These are phyloP conservation scores for Vollenhovia emeryi DNA, from an alignment of 1,140 invertebrate species.

Conservation along the genomic window DNA sequence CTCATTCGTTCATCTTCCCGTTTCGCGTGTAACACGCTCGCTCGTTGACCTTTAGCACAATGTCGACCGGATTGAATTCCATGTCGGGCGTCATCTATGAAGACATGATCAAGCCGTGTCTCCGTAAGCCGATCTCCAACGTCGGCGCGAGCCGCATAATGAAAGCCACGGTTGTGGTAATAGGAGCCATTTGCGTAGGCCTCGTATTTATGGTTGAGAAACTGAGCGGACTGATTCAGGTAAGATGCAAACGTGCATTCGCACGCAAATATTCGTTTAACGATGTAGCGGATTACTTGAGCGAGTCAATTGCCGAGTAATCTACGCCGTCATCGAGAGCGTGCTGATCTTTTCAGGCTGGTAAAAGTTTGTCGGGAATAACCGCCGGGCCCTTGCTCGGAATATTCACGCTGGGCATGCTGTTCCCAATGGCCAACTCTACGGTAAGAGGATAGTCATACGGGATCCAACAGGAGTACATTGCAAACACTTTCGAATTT, in stretches of 20 bases:
- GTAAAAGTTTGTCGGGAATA: constrained; percentile 89
- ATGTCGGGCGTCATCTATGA: constrained; percentile 93
- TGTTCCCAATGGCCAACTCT: constrained; percentile 90
- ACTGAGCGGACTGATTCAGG: constrained; percentile 89
- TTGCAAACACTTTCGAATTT: background rate
- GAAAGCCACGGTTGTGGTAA: constrained; percentile 89
- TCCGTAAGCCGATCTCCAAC: constrained; percentile 87
- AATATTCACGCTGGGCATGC: constrained; percentile 92
- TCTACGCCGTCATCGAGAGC: background rate
- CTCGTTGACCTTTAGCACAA: constrained; percentile 88
- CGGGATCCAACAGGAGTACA: background rate
- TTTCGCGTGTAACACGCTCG: background rate
- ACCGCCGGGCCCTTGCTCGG: constrained; percentile 91
- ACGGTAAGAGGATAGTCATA: constrained; percentile 83
- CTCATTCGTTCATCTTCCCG: background rate
- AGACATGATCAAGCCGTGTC: constrained; percentile 90
- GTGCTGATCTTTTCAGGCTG: constrained; percentile 81
- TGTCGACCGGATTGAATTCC: constrained; percentile 92
- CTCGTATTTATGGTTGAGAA: constrained; percentile 90
- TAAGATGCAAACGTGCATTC: constrained; percentile 56
- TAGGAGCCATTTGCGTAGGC: constrained; percentile 87
- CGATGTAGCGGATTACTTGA: background rate
- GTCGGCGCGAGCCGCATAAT: constrained; percentile 88
- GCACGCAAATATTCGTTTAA: background rate
- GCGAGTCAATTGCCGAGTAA: background rate